Evolutionary conservation across 2,888 invertebrate genomes (phyloP).

Genomic region (Tryphoninae sp.): DNA sequence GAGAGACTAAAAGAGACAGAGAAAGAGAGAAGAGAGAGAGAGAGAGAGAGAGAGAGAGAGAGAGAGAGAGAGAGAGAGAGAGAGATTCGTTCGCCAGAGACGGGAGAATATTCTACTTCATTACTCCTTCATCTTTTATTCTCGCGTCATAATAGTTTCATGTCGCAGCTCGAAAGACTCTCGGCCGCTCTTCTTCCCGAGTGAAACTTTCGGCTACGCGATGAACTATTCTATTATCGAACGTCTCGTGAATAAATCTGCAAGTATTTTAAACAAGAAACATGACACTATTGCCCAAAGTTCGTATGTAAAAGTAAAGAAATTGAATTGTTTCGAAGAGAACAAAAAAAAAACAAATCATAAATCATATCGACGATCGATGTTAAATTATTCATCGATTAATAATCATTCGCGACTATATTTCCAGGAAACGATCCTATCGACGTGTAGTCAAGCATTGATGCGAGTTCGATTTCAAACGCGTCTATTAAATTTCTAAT

Average conservation of each 20-base stretch:
- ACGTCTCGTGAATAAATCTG: slow-evolving; percentile 6
- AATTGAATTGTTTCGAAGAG: not conserved
- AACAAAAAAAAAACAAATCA: no score
- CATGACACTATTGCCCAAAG: not conserved
- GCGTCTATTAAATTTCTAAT: not conserved
- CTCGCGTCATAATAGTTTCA: slow-evolving; percentile 21
- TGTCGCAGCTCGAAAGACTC: not conserved
- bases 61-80: not conserved
- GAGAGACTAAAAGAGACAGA: no score
- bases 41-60: not conserved
- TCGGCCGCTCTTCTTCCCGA: not conserved
- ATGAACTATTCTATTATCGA: slow-evolving; percentile 18
- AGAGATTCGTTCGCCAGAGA: slow-evolving; percentile 8
- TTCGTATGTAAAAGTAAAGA: not conserved
- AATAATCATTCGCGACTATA: no score
- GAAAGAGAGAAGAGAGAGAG: no score
- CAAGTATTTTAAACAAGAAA: not conserved
- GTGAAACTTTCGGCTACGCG: not conserved
- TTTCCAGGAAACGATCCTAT: not conserved
- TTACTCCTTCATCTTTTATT: slow-evolving; percentile 11
- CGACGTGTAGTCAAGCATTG: not conserved
- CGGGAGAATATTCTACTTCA: slow-evolving; percentile 13
- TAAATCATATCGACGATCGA: no score
- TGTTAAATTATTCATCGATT: no score
- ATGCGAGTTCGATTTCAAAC: not conserved